These are phyloP conservation scores for Liparis tanakae DNA, from an alignment of 2,797 vertebrate species.

Conservation along the genomic window DNA sequence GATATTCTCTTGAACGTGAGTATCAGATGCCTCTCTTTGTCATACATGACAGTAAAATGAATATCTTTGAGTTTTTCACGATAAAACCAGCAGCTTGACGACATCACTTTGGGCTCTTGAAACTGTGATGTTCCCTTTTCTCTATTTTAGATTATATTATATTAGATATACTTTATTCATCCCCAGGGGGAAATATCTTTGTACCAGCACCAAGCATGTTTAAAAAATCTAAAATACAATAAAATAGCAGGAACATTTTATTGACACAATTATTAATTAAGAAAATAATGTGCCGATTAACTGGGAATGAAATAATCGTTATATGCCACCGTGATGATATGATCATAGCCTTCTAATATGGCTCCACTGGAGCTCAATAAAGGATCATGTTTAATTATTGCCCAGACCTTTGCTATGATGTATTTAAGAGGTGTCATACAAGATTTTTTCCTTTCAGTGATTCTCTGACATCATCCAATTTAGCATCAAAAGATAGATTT, in stretches of 20 bases:
- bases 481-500: slow-evolving; percentile 46
- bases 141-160: not conserved
- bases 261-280: not conserved
- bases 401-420: not conserved
- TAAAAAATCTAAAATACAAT: no score
- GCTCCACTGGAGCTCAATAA: slow-evolving; percentile 13
- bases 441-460: slow-evolving; percentile 17
- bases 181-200: no score
- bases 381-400: slow-evolving; percentile 15
- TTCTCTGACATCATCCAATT: slow-evolving; percentile 30
- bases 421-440: slow-evolving; percentile 17
- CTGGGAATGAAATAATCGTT: not conserved
- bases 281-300: not conserved
- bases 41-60: not conserved
- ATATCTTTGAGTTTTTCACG: not conserved
- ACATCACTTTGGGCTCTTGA: not conserved
- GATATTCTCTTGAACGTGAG: not conserved
- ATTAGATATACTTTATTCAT: no score
- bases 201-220: no score
- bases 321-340: not conserved
- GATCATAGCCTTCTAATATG: slow-evolving; percentile 13
- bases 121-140: not conserved
- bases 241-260: not conserved
- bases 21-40: slow-evolving; percentile 1
- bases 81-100: not conserved